Conservation (phyloP, 2,113 vertebrate species). For the Ceyx cyanopectus region DNA sequence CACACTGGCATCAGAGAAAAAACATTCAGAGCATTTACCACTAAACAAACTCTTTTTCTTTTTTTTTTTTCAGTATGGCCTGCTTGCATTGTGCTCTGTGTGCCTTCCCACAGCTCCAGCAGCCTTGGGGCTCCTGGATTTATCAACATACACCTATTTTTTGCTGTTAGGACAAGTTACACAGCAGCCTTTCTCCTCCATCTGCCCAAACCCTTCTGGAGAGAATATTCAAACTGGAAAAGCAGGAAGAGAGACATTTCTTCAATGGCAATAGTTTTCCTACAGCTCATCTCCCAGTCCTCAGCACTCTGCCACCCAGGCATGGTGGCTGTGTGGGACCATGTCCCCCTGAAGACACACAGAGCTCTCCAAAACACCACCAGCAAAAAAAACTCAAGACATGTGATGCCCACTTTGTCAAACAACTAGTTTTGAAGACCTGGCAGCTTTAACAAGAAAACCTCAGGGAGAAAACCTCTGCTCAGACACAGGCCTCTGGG, state of each 20-base stretch:
- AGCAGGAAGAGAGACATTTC: background rate
- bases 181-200: background rate
- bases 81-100: background rate
- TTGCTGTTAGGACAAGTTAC: background rate
- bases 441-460: background rate
- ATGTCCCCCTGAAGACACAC: background rate
- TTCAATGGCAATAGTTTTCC: background rate
- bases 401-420: background rate
- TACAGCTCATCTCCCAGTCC: background rate
- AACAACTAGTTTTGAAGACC: background rate
- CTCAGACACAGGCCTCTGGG: rapidly evolving
- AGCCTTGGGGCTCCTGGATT: background rate
- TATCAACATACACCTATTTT: background rate
- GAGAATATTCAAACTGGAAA: background rate
- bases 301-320: background rate
- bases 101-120: background rate
- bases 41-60: background rate
- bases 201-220: background rate
- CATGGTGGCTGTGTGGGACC: rapidly evolving
- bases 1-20: background rate
- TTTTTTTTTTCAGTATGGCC: background rate
- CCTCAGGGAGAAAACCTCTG: background rate
- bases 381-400: background rate
- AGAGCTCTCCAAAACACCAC: background rate
- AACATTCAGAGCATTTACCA: background rate